Evolutionary conservation across 1,140 invertebrate species (phyloP), one percentile per base, ranked within the genome.

Genomic region (Drepana arcuata): DNA sequence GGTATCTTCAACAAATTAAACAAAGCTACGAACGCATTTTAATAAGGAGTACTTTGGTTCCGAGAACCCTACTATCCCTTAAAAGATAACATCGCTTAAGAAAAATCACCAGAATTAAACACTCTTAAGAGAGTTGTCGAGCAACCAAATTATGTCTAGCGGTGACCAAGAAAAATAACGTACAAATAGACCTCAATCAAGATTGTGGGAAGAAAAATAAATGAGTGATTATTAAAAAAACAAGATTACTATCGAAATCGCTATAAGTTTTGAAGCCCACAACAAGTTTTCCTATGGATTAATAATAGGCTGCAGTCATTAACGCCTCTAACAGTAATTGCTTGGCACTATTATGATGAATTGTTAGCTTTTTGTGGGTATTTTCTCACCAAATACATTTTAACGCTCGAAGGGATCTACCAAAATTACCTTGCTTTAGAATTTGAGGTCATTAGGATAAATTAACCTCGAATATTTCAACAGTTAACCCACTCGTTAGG

Each of bases 281-380:
- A 77, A 75, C 73, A 68, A 68, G 74, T 77, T 77, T n/a, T 46
- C 42, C 33, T 35, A 51, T 51, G 60, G 61, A 67, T 72, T 70
- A 77, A 72, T 80, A 75, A 33, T 70, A 66, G 58, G 58, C 63
- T 52, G 56, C 36, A 61, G 63, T 73, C 65, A 79, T 77, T 75
- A 81, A 78, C 65, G 68, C 64, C 65, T 48, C 67, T 61, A 64
- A 64, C 65, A 64, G 62, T 78, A 78, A 81, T 81, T 81, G 70
- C 68, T 64, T 73, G 73, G 61, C 64, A 74, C 67, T 68, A 78
- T 75, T 69, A 74, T 81, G 77, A 81, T 81, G 68, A 66, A 78
- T 81, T 67, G 73, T 74, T 59, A 35, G 44, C 56, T 71, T 67
- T 67, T 72, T 69, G 59, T 67, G 35, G 33, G 52, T 56, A 59